Percentiles rank a stretch among this genome's conserved stretches.
Evolutionary conservation across 2,797 vertebrate genomes (phyloP).

Genomic region (Netta rufina): DNA sequence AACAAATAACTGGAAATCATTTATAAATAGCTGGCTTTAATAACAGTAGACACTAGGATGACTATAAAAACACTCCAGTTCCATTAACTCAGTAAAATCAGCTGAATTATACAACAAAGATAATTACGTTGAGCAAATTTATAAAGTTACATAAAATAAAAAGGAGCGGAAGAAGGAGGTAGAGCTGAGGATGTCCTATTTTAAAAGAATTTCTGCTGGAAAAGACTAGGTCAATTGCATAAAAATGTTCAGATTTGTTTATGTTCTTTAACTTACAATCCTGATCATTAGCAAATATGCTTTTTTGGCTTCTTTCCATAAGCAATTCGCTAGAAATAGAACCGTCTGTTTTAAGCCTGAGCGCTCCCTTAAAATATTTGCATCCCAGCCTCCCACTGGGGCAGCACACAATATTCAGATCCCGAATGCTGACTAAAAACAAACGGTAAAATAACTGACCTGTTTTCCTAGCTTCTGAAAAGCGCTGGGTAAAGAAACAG

Average conservation of each 20-base stretch:
- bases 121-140: neutral
- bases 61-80: neutral
- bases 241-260: neutral
- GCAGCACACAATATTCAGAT: neutral
- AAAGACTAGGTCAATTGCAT: neutral
- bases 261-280: neutral
- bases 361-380: neutral
- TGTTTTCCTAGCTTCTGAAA: neutral
- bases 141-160: neutral
- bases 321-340: neutral
- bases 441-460: neutral
- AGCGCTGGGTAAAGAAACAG: neutral
- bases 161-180: neutral
- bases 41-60: neutral
- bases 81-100: neutral
- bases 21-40: neutral
- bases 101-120: neutral
- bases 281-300: neutral
- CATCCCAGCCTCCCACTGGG: neutral
- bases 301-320: neutral
- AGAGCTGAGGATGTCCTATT: neutral
- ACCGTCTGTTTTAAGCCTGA: neutral
- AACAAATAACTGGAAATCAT: neutral
- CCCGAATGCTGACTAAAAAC: neutral
- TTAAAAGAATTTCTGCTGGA: neutral